phyloP scores from a whole-genome alignment of 2,113 vertebrate species.

The Nannospalax galili region DNA sequence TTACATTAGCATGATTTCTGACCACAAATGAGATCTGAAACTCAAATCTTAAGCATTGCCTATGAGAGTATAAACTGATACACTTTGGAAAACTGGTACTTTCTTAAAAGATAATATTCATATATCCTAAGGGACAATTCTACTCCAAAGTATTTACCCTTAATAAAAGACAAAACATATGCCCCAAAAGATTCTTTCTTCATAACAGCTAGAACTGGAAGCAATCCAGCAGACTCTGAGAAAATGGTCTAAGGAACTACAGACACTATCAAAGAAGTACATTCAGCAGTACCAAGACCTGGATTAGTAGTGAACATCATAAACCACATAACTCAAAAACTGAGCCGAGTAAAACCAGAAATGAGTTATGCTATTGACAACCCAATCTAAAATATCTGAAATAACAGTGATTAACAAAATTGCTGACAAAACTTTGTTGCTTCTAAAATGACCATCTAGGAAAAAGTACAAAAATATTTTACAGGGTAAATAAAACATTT shows the following conservation, averaged over 20 bases:
- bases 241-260: not conserved
- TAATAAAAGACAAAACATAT: constrained; percentile 3
- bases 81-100: not conserved
- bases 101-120: constrained; percentile 35
- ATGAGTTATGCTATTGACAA: not conserved
- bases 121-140: not conserved
- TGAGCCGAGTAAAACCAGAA: not conserved
- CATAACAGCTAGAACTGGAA: not conserved
- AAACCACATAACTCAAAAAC: not conserved
- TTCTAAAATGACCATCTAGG: not conserved
- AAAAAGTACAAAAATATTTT: not conserved
- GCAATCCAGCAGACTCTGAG: not conserved
- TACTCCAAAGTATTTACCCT: not conserved
- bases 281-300: not conserved
- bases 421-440: not conserved
- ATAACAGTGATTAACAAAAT: no score
- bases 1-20: constrained; percentile 6
- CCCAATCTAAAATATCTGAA: no score
- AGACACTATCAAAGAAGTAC: not conserved
- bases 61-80: not conserved
- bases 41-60: constrained; percentile 29
- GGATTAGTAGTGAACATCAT: not conserved
- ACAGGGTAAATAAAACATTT: not conserved
- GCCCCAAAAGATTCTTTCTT: not conserved
- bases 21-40: constrained; percentile 49